Evolutionary conservation across 1,140 invertebrate species (phyloP).

Genomic region (Zaprionus nigranus): DNA sequence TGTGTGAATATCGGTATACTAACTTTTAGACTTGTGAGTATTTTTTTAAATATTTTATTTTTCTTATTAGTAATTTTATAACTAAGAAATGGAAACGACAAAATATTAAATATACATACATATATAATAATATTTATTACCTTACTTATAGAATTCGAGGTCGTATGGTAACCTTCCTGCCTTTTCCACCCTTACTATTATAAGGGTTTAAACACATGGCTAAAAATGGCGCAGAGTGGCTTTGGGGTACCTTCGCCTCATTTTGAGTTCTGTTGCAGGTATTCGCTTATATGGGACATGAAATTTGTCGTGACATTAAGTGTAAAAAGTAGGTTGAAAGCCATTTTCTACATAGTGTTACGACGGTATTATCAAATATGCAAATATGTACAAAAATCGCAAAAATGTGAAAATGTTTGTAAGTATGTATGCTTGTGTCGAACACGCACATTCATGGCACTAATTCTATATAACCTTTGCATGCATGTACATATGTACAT

Average conservation of each 20-base stretch:
- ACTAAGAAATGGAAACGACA: no score
- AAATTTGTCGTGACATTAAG: neutral
- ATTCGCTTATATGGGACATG: neutral
- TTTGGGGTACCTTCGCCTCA: neutral
- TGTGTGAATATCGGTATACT: no score
- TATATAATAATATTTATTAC: neutral
- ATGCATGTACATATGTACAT: neutral
- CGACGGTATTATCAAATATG: neutral
- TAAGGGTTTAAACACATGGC: slow-evolving; percentile 25
- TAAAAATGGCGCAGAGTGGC: slow-evolving; percentile 27
- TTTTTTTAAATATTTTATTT: neutral
- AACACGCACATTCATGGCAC: neutral
- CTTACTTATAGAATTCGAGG: neutral
- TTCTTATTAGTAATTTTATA: neutral
- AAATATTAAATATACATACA: no score
- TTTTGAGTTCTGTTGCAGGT: neutral
- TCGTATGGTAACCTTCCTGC: neutral
- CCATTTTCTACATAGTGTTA: neutral
- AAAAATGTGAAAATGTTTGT: no score
- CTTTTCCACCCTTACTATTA: slow-evolving; percentile 38
- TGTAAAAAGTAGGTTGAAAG: neutral
- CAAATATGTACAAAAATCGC: neutral
- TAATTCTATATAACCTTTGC: no score
- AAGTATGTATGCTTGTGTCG: neutral
- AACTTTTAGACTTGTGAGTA: no score